A percentile compares a stretch with the other conserved stretches of the same genome.
Evolutionary conservation across 1,140 invertebrate genomes (phyloP).

Genomic region (Palaemon carinicauda): DNA sequence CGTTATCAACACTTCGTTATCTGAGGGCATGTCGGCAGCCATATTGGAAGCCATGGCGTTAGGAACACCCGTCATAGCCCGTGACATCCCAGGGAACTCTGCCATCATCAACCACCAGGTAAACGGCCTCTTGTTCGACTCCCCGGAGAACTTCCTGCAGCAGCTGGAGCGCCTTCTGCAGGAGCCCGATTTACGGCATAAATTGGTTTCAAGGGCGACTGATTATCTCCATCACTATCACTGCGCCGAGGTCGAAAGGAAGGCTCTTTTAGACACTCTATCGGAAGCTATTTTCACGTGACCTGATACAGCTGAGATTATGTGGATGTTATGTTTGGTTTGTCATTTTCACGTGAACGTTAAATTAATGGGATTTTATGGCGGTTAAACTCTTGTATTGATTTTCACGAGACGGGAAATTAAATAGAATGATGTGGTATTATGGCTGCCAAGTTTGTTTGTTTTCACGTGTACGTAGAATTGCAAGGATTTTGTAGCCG

Average conservation of each 20-base stretch:
- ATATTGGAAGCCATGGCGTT: constrained; percentile 16
- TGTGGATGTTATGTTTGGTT: too few relatives aligned
- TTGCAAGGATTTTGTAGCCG: too few relatives aligned
- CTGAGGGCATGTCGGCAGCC: constrained; percentile 9
- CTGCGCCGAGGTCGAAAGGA: background rate
- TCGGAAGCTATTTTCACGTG: too few relatives aligned
- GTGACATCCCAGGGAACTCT: constrained; percentile 22
- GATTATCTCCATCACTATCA: background rate
- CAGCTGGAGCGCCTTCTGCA: background rate
- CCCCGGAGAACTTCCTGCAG: background rate
- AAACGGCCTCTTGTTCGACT: background rate
- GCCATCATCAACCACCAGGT: background rate
- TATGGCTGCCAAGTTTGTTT: too few relatives aligned
- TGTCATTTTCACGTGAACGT: too few relatives aligned
- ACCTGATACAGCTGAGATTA: too few relatives aligned
- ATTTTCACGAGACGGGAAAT: too few relatives aligned
- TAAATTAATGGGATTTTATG: too few relatives aligned
- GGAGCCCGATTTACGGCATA: background rate
- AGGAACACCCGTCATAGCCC: constrained; percentile 24
- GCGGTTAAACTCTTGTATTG: too few relatives aligned
- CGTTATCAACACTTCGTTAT: background rate
- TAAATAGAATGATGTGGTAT: too few relatives aligned
- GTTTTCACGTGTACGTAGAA: too few relatives aligned
- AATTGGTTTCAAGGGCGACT: background rate
- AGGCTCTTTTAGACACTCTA: too few relatives aligned